Percentiles rank a stretch among this genome's conserved stretches.
These are phyloP conservation scores for Podarcis muralis DNA, from an alignment of 2,113 vertebrate species.

Conservation along the genomic window DNA sequence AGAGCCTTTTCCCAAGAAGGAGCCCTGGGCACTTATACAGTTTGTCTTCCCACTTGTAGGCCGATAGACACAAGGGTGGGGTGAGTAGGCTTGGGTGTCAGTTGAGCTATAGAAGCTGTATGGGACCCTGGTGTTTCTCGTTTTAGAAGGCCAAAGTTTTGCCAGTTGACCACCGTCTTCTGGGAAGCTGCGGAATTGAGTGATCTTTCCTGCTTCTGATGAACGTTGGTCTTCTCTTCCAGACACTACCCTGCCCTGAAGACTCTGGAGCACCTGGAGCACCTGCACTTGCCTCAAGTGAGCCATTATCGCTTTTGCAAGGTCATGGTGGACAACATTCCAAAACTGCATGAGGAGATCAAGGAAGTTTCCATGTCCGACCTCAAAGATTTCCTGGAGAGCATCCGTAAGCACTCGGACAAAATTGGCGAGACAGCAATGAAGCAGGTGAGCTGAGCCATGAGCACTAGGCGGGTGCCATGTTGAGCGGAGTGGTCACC, in stretches of 20 bases:
- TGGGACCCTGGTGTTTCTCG: neutral
- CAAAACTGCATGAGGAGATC: slow-evolving; percentile 87
- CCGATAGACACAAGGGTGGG: no score
- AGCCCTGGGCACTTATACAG: neutral
- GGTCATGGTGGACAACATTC: slow-evolving; percentile 94
- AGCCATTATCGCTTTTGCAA: slow-evolving; percentile 95
- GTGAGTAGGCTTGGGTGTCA: no score
- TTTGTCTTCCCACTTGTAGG: neutral
- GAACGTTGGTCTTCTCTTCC: slow-evolving; percentile 12
- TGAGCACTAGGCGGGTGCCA: neutral
- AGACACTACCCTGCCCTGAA: slow-evolving; percentile 96
- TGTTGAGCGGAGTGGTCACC: neutral
- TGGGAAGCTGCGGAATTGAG: fast-evolving
- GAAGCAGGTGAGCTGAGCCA: slow-evolving; percentile 82
- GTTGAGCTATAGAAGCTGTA: no score
- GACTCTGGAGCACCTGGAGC: slow-evolving; percentile 93
- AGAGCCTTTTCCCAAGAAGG: neutral
- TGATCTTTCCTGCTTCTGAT: slow-evolving; percentile 21
- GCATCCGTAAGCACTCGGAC: slow-evolving; percentile 97
- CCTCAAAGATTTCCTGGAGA: slow-evolving; percentile 97
- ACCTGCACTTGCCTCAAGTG: slow-evolving; percentile 87
- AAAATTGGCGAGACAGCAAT: slow-evolving; percentile 96
- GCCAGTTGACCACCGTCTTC: no score
- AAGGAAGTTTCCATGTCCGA: slow-evolving; percentile 95
- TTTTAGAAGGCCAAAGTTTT: neutral